Evolutionary conservation across 2,888 invertebrate genomes (phyloP).

Genomic region (Xylota segnis): DNA sequence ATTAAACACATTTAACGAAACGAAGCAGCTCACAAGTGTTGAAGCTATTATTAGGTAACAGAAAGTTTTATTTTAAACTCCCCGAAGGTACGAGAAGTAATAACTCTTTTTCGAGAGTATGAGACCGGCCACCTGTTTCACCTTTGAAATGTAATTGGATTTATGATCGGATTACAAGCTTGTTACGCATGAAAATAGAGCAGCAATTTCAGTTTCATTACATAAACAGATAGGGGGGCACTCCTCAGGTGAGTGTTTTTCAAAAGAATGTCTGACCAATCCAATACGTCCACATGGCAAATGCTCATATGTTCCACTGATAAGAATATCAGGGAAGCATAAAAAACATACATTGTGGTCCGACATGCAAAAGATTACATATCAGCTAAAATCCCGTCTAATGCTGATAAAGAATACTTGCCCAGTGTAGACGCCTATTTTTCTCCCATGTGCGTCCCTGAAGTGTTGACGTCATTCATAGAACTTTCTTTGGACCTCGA

Average conservation of each 20-base stretch:
- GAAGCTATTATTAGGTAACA: not conserved
- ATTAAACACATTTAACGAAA: not conserved
- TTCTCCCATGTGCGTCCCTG: not conserved
- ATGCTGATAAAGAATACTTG: not conserved
- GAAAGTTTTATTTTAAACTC: not conserved
- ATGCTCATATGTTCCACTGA: not conserved
- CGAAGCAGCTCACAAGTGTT: not conserved
- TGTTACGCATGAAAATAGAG: not conserved
- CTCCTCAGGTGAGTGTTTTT: not conserved
- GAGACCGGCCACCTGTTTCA: not conserved
- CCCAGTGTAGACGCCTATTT: not conserved
- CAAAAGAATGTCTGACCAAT: not conserved
- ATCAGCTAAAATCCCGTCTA: not conserved
- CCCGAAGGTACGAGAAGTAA: not conserved
- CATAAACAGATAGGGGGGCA: not conserved
- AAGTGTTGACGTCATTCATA: constrained; percentile 11
- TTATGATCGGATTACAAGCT: not conserved
- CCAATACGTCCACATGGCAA: not conserved
- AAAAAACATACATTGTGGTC: not conserved
- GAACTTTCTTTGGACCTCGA: constrained; percentile 1
- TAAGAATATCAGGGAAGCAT: not conserved
- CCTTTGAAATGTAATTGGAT: not conserved
- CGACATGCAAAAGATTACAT: constrained; percentile 12
- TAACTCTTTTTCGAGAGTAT: not conserved
- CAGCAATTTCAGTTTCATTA: not conserved